phyloP scores from a whole-genome alignment of 2,113 vertebrate genomes.

The Ictalurus furcatus region DNA sequence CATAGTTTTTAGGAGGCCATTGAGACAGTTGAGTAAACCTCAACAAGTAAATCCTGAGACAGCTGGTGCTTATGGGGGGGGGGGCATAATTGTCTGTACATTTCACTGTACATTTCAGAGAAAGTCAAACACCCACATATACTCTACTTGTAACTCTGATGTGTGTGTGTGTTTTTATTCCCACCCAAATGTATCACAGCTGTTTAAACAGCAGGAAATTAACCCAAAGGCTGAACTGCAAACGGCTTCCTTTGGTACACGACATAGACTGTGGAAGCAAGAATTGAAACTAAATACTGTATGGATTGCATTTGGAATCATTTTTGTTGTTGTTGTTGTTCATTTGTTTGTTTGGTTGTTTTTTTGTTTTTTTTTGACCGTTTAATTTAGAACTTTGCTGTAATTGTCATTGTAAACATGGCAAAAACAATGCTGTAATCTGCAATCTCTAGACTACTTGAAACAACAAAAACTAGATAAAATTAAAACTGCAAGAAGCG shows the following conservation, averaged over 20 bases:
- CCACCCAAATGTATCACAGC: not conserved
- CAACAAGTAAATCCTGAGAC: not conserved
- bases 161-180: not conserved
- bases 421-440: not conserved
- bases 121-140: not conserved
- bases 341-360: no score
- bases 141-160: not conserved
- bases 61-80: not conserved
- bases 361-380: not conserved
- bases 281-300: not conserved
- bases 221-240: not conserved
- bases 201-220: conserved; percentile 3
- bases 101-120: not conserved
- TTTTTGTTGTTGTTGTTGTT: no score
- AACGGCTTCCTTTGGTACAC: not conserved
- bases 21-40: not conserved
- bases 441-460: no score
- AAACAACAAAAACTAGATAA: not conserved
- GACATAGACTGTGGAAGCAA: not conserved
- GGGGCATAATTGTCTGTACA: not conserved
- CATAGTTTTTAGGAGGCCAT: not conserved
- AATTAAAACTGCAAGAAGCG: no score
- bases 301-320: not conserved
- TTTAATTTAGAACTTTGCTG: not conserved
- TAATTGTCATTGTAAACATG: not conserved